Base-by-base conservation (phyloP, 2,888 invertebrate species). In the Autographa gamma region DNA sequence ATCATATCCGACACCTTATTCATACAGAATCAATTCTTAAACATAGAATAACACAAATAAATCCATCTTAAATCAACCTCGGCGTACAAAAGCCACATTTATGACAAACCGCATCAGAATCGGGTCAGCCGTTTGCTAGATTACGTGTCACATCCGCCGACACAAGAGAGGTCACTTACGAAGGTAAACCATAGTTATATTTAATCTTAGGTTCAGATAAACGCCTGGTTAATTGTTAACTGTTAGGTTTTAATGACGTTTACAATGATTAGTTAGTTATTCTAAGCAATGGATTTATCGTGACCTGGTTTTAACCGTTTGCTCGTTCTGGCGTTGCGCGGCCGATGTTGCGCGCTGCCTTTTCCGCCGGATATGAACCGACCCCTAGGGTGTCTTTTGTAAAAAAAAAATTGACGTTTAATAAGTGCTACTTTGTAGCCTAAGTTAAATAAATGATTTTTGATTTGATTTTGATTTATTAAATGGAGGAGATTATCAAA, bases 91-190 rank as follows among this genome's bases (percentile, higher is more conserved):
- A 75, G 48, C 65, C 60, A 58, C 76, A 79, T 34, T 4, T 14
- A 11, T 13, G 41, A 43, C 69, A 52, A 71, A 81, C 79, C 79
- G 32, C 79, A 79, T 69, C 54, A 66, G 52, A 79, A 69, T 77
- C 32, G 60, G 79, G 79, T 74, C 79, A 81, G 78, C 41, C 3
- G 38, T 31, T 60, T 11, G 18, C 7, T 18, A 56, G 41, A 63
- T 38, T 9, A 11, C 14, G 19, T 16, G 65, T 58, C 65, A 66
- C 8, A 66, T 80, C 78, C 78, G 66, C 25, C 19, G 19, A 4
- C 13, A 56, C 5, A 2, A 54, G 19, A 25, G 19, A 56, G 54
- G 54, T 25, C 54, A 13, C 25, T 56, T 56, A 25, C 6, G 54
- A 56, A 56, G 54, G 54, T 56, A 56, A 56, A 56, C 54, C 13